Evolutionary conservation across 2,888 invertebrate species (phyloP), one percentile per base, ranked within the genome.

Genomic region (Sphaeridia pumilis): DNA sequence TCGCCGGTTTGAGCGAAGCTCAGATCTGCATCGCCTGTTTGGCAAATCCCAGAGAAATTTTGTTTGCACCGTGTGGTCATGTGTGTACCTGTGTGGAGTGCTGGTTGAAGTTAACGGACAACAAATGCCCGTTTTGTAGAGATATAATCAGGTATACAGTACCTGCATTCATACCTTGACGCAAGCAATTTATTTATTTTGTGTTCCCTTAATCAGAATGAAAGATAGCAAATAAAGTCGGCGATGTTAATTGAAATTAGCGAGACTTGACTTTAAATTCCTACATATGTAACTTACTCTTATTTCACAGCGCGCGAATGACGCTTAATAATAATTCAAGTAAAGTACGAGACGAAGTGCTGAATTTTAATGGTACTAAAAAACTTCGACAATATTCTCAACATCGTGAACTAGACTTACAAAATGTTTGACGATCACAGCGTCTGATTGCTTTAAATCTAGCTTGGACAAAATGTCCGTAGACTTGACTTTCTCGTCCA

Each of bases 371-470:
- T 43, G n/a, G 10, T 45, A 45, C 50, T 54, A 62, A 46, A 63
- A 57, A 36, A 63, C 48, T 27, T 58, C 58, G 10, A 56, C 58
- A 31, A 55, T 56, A 27, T 58, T 45, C 49, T 57, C 55, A 22
- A 59, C 38, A 42, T 56, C 52, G 20, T 54, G 42, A 38, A 61
- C 47, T 26, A 63, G 38, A 34, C 54, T 46, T 4, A 47, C 57
- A 20, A 63, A 54, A 44, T 60, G 49, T 46, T 58, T 58, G 4
- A 63, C 56, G n/a, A 64, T 63, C n/a, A 60, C 64, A 22, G 50
- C 45, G 44, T 64, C 64, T 4, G 58, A 57, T 36, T 47, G 50
- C 48, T 57, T 49, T 7, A 64, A 24, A 21, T 56, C 55, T 1
- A 64, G 47, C 31, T 61, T 50, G 35, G 58, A 59, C 17, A 54